These are phyloP conservation scores for Bucorvus abyssinicus DNA, from an alignment of 2,797 vertebrate species.

Conservation along the genomic window DNA sequence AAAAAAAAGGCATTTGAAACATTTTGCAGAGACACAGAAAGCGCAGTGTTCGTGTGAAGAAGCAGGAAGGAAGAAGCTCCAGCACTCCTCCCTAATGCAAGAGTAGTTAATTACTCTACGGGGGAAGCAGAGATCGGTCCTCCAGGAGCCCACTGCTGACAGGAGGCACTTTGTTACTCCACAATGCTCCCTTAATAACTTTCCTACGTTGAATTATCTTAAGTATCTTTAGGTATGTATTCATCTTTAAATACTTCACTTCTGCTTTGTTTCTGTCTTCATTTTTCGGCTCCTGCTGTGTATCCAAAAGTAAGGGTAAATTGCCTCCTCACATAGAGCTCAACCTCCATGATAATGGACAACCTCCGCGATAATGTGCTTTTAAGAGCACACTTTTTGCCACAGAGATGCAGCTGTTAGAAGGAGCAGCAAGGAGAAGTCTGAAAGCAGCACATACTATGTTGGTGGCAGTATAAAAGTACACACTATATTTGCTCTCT, in stretches of 20 bases:
- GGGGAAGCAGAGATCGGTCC: background rate
- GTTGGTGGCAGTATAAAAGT: background rate
- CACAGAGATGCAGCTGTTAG: background rate
- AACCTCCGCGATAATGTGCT: background rate
- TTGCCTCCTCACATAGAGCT: background rate
- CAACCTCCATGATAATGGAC: background rate
- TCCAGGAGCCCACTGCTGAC: background rate
- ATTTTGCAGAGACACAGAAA: slow-evolving; percentile 33
- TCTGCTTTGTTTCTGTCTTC: background rate
- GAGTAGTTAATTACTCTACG: background rate
- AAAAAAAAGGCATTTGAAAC: background rate
- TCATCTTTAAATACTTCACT: background rate
- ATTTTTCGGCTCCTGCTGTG: background rate
- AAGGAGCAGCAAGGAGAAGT: background rate
- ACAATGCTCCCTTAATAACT: background rate
- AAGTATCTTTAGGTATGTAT: background rate
- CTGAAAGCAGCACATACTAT: background rate
- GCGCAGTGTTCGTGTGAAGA: background rate
- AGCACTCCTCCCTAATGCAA: background rate
- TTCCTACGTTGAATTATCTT: background rate
- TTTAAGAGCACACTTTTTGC: background rate
- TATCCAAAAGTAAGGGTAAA: background rate
- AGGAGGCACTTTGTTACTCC: background rate
- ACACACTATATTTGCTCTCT: background rate
- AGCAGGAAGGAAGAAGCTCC: background rate